A percentile compares a stretch with the other conserved stretches of the same genome.
Evolutionary conservation across 2,113 vertebrate genomes (phyloP).

Genomic region (Fukomys damarensis): DNA sequence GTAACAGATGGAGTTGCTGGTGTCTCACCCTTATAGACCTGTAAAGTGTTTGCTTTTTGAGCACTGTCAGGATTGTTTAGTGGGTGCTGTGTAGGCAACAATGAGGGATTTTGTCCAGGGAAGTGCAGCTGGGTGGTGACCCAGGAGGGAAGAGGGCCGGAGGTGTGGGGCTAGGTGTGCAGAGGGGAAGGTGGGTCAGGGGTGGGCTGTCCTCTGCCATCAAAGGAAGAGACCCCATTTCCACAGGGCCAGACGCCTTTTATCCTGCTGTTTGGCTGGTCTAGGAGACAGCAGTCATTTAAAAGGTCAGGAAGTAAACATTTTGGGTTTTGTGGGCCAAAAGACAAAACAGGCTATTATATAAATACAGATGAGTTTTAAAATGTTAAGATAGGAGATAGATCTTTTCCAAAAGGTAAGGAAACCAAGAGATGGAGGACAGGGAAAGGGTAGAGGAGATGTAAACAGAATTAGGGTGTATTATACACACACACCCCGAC

Average conservation of each 20-base stretch:
- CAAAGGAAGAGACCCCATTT: fast-evolving
- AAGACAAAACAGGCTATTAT: neutral
- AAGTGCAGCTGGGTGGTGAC: too few relatives aligned
- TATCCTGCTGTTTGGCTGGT: neutral
- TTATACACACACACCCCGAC: neutral
- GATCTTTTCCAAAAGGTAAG: neutral
- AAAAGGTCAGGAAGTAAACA: neutral
- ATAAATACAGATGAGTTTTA: neutral
- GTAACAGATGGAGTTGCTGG: fast-evolving
- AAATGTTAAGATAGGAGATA: neutral
- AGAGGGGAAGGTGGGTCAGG: fast-evolving
- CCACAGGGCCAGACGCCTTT: neutral
- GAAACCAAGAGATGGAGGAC: neutral
- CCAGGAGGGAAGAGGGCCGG: fast-evolving
- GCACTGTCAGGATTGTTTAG: fast-evolving
- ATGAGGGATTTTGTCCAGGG: neutral
- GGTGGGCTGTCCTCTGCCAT: neutral
- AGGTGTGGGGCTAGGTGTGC: too few relatives aligned
- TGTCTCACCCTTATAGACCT: too few relatives aligned
- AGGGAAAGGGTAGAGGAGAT: neutral
- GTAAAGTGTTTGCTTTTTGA: too few relatives aligned
- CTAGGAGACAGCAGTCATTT: too few relatives aligned
- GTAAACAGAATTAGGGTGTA: neutral
- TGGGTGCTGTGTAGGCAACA: neutral
- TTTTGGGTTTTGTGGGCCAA: neutral